Base-by-base conservation (phyloP, 1,140 invertebrate species). In the Apis dorsata region DNA sequence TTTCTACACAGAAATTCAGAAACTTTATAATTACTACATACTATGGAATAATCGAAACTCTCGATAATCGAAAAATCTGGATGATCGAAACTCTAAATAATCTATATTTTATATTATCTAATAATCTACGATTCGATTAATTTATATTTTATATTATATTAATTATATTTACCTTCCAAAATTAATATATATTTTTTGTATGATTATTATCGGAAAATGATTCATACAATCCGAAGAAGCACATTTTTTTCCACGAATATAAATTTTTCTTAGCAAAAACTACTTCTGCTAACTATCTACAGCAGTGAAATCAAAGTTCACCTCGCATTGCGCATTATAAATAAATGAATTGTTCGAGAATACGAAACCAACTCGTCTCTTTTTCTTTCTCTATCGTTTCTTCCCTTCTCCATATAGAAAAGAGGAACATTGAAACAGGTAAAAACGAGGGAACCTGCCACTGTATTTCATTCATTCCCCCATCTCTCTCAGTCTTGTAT, bases 401-500 rank as follows among this genome's bases (percentile, higher is more conserved):
- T 44, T 15, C 11, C 21, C 60, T 19, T 2, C 7, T 11, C 7
- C 60, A 2, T 1, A 17, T 21, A 21, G 55, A 73, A 81, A n/a
- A 60, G 53, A 53, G 19, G 34, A 44, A 55, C 28, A 24, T 49
- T 9, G 72, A n/a, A 68, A 53, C 80, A 82, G 80, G 80, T 82
- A 82, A 79, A 74, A 84, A 76, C 73, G 55, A 11, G 34, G 17
- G 55, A 75, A 82, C 74, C 73, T 82, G 74, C 73, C 11, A 51
- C 44, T 75, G 62, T 60, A 69, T 77, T 82, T 82, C 65, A 77
- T 82, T 77, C 63, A 74, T 34, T 21, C 21, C 17, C 63, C 24
- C 10, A 4, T 24, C 1, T 34, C 44, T 44, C 55, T 19, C 15
- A 34, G 49, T n/a, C 15, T 13, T 55, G 62, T 77, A 77, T 82